A percentile compares a stretch with the other conserved stretches of the same genome.
Evolutionary conservation across 2,113 vertebrate genomes (phyloP).

Genomic region (Sigmodon hispidus): DNA sequence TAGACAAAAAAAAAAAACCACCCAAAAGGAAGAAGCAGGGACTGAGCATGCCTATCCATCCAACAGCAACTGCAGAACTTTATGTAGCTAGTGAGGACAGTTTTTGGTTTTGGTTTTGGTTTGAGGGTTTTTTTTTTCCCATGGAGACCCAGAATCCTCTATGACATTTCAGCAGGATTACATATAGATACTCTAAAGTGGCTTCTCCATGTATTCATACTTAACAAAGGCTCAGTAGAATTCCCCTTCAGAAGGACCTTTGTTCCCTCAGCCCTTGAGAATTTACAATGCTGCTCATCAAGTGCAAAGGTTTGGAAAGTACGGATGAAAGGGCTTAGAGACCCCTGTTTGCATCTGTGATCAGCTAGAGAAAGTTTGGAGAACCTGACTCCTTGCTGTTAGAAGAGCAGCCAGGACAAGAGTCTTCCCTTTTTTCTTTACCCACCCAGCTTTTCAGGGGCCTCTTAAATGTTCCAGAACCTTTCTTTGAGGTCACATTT

Average conservation of each 20-base stretch:
- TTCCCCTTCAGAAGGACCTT: neutral
- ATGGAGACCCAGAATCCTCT: neutral
- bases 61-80: neutral
- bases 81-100: neutral
- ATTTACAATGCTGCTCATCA: neutral
- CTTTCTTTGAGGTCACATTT: neutral
- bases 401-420: neutral
- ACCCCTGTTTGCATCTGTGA: neutral
- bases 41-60: neutral
- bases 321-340: neutral
- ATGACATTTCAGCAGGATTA: neutral
- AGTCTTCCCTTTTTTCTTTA: neutral
- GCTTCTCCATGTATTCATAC: neutral
- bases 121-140: too few relatives aligned
- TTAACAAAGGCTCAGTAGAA: neutral
- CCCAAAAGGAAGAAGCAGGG: neutral
- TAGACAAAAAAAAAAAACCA: neutral
- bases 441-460: neutral
- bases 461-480: neutral
- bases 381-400: neutral
- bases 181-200: neutral
- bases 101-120: too few relatives aligned
- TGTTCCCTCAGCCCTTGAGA: neutral
- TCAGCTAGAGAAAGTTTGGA: neutral
- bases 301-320: neutral